A percentile compares a stretch with the other conserved stretches of the same genome.
These are phyloP conservation scores for Columba janthina DNA, from an alignment of 2,113 vertebrate species.

Conservation along the genomic window DNA sequence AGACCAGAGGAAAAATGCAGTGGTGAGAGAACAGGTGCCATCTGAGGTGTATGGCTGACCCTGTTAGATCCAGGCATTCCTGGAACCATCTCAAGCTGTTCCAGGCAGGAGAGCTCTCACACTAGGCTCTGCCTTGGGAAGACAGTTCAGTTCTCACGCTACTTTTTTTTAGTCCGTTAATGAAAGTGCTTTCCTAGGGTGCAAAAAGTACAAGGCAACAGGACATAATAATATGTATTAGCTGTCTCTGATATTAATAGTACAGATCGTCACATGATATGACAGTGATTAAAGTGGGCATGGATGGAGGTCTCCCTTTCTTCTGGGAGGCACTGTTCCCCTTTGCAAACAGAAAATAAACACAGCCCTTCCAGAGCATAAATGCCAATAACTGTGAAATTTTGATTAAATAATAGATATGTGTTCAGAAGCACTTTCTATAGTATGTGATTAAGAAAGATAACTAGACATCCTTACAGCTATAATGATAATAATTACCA, in stretches of 20 bases:
- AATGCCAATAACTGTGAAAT: constrained; percentile 88
- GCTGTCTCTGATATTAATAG: constrained; percentile 81
- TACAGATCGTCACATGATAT: constrained; percentile 69
- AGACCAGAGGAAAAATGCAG: background rate
- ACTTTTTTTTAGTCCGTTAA: constrained; percentile 13
- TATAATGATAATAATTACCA: constrained; percentile 99
- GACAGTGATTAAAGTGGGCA: constrained; percentile 79
- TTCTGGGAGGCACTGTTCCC: constrained; percentile 80
- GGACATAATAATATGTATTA: constrained; percentile 68
- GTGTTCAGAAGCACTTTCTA: constrained; percentile 89
- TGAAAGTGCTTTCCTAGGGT: constrained; percentile 72
- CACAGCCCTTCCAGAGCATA: constrained; percentile 83
- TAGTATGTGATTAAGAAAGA: constrained; percentile 93
- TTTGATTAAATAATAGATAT: constrained; percentile 99
- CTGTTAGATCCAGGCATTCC: background rate
- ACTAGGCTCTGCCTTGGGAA: background rate
- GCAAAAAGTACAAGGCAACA: constrained; percentile 39
- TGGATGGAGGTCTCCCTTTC: constrained; percentile 71
- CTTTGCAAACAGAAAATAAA: constrained; percentile 93
- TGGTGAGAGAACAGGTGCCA: background rate
- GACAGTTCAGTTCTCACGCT: background rate
- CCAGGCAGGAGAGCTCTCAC: background rate
- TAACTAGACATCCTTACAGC: constrained; percentile 93
- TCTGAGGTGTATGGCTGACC: background rate
- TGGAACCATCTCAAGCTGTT: background rate